Conservation (phyloP, 2,888 invertebrate species). For the Eretmocerus hayati region DNA sequence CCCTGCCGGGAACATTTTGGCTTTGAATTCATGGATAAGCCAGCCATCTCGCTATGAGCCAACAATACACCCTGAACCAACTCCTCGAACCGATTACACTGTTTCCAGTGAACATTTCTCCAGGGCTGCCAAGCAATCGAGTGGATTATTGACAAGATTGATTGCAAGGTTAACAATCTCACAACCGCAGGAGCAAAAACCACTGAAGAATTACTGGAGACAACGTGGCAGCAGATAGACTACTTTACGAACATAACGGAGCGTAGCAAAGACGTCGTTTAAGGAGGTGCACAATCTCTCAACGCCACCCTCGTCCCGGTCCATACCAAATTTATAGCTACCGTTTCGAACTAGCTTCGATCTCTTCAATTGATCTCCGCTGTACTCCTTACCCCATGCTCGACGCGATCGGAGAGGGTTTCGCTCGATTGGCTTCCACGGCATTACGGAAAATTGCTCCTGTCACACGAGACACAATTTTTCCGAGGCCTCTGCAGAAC, state of each 20-base stretch:
- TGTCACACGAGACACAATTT: too few relatives aligned
- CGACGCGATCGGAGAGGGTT: too few relatives aligned
- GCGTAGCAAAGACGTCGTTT: slow-evolving; percentile 67
- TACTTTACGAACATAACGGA: slow-evolving; percentile 72
- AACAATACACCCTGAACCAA: too few relatives aligned
- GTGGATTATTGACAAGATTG: slow-evolving; percentile 94
- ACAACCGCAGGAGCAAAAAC: slow-evolving; percentile 67
- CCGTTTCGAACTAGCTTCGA: slow-evolving; percentile 39
- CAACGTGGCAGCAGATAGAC: slow-evolving; percentile 74
- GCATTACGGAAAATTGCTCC: too few relatives aligned
- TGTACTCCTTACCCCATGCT: too few relatives aligned
- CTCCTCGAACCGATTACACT: too few relatives aligned
- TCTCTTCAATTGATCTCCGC: slow-evolving; percentile 39
- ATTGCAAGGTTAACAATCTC: slow-evolving; percentile 81
- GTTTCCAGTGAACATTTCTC: too few relatives aligned
- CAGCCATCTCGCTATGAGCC: too few relatives aligned
- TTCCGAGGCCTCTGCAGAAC: too few relatives aligned
- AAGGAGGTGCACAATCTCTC: slow-evolving; percentile 66
- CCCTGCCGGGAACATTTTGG: too few relatives aligned
- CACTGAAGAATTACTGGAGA: slow-evolving; percentile 71
- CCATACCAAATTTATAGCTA: slow-evolving; percentile 43
- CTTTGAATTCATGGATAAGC: too few relatives aligned
- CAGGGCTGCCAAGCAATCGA: slow-evolving; percentile 92
- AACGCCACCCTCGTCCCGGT: slow-evolving; percentile 41
- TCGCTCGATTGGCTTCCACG: too few relatives aligned